Percentiles rank a stretch among this genome's conserved stretches.
Conservation (phyloP, 2,113 vertebrate genomes). For the Heterotilapia buettikoferi region DNA sequence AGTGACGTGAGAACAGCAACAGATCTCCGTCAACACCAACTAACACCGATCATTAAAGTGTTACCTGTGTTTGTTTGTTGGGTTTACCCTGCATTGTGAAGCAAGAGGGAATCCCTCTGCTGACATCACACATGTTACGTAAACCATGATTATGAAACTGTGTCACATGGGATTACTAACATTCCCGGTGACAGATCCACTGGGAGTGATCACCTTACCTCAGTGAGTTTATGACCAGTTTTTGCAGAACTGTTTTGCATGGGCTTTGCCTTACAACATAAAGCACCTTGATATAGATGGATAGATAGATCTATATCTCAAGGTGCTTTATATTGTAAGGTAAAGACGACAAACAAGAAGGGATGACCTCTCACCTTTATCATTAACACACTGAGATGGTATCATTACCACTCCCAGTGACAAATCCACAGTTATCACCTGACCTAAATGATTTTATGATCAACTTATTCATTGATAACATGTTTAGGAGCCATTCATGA, state of each 20-base stretch:
- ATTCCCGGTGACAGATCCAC: background rate
- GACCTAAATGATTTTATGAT: background rate
- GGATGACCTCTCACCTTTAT: background rate
- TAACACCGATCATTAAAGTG: background rate
- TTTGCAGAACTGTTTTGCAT: background rate
- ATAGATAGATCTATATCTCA: background rate
- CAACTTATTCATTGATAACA: background rate
- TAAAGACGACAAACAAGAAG: background rate
- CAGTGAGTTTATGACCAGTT: background rate
- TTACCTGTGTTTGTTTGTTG: background rate
- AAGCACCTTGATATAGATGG: background rate
- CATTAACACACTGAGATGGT: accelerated
- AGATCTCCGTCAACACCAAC: background rate
- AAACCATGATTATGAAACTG: background rate
- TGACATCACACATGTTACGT: background rate
- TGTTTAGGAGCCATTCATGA: accelerated
- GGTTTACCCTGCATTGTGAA: background rate
- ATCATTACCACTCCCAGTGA: accelerated
- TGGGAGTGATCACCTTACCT: accelerated
- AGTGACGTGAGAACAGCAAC: background rate
- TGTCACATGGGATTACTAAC: accelerated
- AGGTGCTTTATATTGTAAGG: accelerated
- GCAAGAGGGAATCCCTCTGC: accelerated
- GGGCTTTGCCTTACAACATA: accelerated
- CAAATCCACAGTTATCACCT: accelerated